These are phyloP conservation scores for Saccostrea echinata DNA, from an alignment of 1,140 invertebrate genomes.

Conservation along the genomic window DNA sequence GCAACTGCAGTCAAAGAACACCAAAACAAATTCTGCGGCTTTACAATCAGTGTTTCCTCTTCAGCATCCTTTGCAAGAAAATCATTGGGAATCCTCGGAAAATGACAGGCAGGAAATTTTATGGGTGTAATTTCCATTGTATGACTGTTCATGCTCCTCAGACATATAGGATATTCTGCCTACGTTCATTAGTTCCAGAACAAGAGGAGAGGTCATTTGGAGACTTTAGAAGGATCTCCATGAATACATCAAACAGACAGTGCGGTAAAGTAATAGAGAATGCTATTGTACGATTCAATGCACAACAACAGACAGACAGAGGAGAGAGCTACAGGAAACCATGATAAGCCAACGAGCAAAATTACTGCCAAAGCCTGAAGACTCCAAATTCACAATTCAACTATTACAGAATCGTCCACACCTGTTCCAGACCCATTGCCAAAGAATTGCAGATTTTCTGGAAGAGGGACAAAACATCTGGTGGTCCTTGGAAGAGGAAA, in stretches of 20 bases:
- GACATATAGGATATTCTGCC: constrained; percentile 20
- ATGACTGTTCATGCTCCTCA: constrained; percentile 16
- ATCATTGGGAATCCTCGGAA: constrained; percentile 34
- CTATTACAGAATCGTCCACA: background rate
- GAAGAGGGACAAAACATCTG: constrained; percentile 21
- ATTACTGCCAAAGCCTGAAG: background rate
- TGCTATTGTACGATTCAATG: constrained; percentile 20
- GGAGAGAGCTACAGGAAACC: background rate
- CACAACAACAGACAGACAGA: background rate
- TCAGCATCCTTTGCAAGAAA: background rate
- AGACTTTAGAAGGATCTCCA: background rate
- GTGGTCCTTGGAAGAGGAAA: background rate
- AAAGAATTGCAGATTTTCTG: constrained; percentile 47
- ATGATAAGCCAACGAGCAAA: constrained; percentile 6
- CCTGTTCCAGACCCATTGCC: background rate
- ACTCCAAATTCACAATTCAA: background rate
- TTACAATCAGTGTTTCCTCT: constrained; percentile 40
- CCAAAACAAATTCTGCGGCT: constrained; percentile 23
- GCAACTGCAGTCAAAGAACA: background rate
- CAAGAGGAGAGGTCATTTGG: constrained; percentile 48
- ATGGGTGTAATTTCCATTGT: constrained; percentile 45
- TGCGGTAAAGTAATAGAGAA: constrained; percentile 30
- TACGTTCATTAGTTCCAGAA: constrained; percentile 29
- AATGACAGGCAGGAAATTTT: constrained; percentile 50
- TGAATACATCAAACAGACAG: constrained; percentile 20